These are phyloP conservation scores for Microhierax caerulescens DNA, from an alignment of 2,797 vertebrate species.

Conservation along the genomic window DNA sequence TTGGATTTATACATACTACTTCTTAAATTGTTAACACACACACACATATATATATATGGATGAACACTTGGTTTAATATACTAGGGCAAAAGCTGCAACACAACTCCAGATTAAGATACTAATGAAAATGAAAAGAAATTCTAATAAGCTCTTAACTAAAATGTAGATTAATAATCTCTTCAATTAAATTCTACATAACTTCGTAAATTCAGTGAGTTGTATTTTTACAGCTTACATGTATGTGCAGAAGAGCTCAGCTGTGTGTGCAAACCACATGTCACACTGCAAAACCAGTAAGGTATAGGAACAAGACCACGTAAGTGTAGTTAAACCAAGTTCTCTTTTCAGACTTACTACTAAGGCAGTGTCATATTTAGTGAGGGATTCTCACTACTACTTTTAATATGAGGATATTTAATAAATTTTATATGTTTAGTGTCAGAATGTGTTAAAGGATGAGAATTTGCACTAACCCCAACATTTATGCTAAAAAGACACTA, in stretches of 20 bases:
- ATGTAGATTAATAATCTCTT: neutral
- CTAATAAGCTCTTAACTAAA: neutral
- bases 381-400: neutral
- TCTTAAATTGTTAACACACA: neutral
- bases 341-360: neutral
- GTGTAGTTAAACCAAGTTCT: neutral
- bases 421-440: neutral
- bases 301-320: neutral
- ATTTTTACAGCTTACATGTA: neutral
- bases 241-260: neutral
- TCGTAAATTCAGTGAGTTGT: neutral
- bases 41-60: neutral
- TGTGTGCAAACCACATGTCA: neutral
- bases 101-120: neutral
- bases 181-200: neutral
- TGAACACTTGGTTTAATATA: neutral
- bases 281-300: accelerated
- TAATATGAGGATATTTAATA: neutral
- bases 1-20: neutral
- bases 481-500: neutral
- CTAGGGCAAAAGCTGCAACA: neutral
- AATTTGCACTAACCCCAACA: neutral
- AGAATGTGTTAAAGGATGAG: neutral
- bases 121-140: neutral
- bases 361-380: neutral